Percentiles rank a stretch among this genome's conserved stretches.
phyloP scores from a whole-genome alignment of 1,140 invertebrate genomes.

The Drosophila virilis region DNA sequence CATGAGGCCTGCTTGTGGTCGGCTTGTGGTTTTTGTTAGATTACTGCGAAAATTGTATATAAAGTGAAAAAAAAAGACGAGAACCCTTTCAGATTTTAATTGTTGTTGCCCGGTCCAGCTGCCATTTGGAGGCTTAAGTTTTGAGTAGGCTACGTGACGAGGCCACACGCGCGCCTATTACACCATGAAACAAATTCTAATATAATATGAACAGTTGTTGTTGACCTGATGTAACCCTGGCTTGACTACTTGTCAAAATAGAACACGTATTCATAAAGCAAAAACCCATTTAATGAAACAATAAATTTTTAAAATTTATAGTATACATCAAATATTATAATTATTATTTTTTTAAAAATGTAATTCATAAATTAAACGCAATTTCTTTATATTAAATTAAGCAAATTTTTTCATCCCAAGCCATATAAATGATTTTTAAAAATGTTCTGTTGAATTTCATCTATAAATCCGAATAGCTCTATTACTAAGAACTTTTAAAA shows the following conservation, averaged over 20 bases:
- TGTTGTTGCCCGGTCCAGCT: constrained; percentile 61
- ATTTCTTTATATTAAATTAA: too few species aligned
- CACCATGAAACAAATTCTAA: constrained; percentile 32
- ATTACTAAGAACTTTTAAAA: too few species aligned
- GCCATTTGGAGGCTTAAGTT: constrained; percentile 63
- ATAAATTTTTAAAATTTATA: too few species aligned
- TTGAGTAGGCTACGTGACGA: constrained; percentile 62
- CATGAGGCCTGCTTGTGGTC: constrained; percentile 10
- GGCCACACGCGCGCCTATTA: constrained; percentile 79
- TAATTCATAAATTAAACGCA: too few species aligned
- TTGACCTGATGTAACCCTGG: constrained; percentile 32
- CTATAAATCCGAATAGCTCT: too few species aligned
- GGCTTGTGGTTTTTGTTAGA: constrained; percentile 59
- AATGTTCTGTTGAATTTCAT: too few species aligned
- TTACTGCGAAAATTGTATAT: constrained; percentile 43
- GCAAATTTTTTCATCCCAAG: too few species aligned
- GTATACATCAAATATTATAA: too few species aligned
- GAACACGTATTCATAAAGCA: too few species aligned
- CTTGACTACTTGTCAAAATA: constrained; percentile 1
- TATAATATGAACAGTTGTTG: constrained; percentile 31
- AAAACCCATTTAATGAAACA: too few species aligned
- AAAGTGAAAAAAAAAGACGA: neutral
- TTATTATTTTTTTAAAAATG: too few species aligned
- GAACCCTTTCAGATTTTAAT: constrained; percentile 79
- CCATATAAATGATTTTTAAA: too few species aligned